Conservation (phyloP, 2,113 vertebrate species). For the Neolamprologus toae region DNA sequence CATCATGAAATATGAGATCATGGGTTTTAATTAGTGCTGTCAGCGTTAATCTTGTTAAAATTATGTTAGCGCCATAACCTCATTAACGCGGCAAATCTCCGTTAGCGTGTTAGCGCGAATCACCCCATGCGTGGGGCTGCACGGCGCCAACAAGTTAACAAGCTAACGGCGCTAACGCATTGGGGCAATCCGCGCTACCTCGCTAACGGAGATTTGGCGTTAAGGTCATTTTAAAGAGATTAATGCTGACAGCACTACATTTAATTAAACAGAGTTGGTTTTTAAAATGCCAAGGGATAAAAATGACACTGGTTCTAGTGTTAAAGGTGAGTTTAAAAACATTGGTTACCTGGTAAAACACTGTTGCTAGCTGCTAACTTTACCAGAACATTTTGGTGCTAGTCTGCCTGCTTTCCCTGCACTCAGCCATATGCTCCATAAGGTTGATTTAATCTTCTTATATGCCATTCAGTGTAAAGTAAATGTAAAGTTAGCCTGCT, state of each 20-base stretch:
- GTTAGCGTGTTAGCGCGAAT: rapidly evolving
- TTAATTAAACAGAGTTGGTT: not conserved
- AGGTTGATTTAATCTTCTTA: not conserved
- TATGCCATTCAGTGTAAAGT: not conserved
- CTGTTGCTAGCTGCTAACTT: not conserved
- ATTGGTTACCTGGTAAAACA: not conserved
- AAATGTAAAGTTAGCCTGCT: not conserved
- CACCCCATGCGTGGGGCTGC: rapidly evolving
- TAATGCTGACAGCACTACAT: not conserved
- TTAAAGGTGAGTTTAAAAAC: not conserved
- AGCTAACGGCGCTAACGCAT: rapidly evolving
- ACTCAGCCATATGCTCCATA: not conserved
- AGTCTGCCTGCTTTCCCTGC: not conserved
- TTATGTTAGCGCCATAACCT: rapidly evolving
- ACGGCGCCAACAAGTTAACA: rapidly evolving
- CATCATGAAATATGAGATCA: not conserved
- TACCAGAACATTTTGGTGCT: not conserved
- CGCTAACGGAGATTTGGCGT: rapidly evolving
- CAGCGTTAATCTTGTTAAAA: rapidly evolving
- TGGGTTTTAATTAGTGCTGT: not conserved
- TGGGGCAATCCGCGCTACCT: rapidly evolving
- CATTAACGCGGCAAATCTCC: rapidly evolving
- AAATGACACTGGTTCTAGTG: not conserved
- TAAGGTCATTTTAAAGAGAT: rapidly evolving
- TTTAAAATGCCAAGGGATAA: rapidly evolving